A percentile compares a stretch with the other conserved stretches of the same genome.
phyloP scores from a whole-genome alignment of 2,113 vertebrate species.

The Notothenia coriiceps region DNA sequence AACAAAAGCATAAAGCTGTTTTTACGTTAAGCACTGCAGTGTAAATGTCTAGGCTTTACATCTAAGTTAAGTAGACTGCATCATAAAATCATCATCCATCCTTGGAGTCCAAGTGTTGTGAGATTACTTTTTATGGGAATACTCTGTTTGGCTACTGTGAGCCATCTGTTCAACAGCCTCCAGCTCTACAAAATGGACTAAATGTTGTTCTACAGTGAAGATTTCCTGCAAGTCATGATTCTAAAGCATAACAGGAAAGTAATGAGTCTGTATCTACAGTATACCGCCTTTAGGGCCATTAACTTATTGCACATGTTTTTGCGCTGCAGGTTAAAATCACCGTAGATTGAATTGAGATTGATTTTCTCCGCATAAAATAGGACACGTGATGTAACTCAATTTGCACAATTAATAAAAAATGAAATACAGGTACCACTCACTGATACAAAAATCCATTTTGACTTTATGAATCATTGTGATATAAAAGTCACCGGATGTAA shows the following conservation, averaged over 20 bases:
- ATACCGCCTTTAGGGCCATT: neutral
- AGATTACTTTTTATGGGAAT: conserved; percentile 33
- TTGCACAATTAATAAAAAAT: neutral
- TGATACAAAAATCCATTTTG: neutral
- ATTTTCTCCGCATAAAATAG: neutral
- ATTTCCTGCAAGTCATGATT: conserved; percentile 31
- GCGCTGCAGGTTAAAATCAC: neutral
- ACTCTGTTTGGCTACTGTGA: conserved; percentile 11
- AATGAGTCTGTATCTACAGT: conserved; percentile 23
- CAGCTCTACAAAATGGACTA: conserved; percentile 20
- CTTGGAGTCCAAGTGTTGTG: conserved; percentile 33
- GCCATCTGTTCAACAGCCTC: conserved; percentile 37
- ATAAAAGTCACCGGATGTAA: neutral
- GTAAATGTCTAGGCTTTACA: conserved; percentile 8
- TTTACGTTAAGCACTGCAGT: neutral
- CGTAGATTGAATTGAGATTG: neutral
- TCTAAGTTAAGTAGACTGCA: conserved; percentile 23
- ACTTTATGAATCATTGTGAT: neutral
- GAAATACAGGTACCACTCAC: neutral
- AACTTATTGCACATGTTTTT: neutral
- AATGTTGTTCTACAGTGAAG: conserved; percentile 16
- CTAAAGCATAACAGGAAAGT: conserved; percentile 10
- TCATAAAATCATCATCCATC: conserved; percentile 32
- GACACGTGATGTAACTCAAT: neutral
- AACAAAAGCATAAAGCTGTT: neutral